Percentiles rank a stretch among this genome's conserved stretches.
phyloP scores from a whole-genome alignment of 2,113 vertebrate genomes.

The Leuciscus idus region DNA sequence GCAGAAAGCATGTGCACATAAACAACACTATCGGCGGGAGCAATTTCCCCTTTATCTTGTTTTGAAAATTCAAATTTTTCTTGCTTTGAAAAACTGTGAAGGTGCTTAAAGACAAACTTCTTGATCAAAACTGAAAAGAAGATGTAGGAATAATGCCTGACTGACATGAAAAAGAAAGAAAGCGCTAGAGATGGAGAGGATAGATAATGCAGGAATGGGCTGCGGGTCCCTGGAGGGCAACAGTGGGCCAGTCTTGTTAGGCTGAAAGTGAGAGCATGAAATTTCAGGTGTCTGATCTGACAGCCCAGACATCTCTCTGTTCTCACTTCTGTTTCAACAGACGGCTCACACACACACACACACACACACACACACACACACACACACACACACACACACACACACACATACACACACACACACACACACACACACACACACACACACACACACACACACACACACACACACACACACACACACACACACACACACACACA shows the following conservation, averaged over 20 bases:
- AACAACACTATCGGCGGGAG: not conserved
- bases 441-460: too few species aligned
- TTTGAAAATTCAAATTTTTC: not conserved
- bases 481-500: not conserved
- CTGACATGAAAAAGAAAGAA: slow-evolving; percentile 23
- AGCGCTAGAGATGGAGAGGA: slow-evolving; percentile 6
- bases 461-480: too few species aligned
- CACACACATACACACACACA: too few species aligned
- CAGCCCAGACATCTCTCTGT: slow-evolving; percentile 45
- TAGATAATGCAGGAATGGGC: slow-evolving; percentile 3
- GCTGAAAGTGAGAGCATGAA: slow-evolving; percentile 37
- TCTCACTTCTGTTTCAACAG: not conserved
- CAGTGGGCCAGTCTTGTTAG: slow-evolving; percentile 17
- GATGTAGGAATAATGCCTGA: slow-evolving; percentile 17
- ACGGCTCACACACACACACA: not conserved
- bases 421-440: too few species aligned
- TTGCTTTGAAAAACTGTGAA: not conserved
- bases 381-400: not conserved
- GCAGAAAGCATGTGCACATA: not conserved
- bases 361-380: not conserved
- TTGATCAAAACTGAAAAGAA: slow-evolving; percentile 14
- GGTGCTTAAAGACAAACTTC: not conserved
- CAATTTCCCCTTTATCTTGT: not conserved
- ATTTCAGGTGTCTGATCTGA: slow-evolving; percentile 51
- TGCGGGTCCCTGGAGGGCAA: slow-evolving; percentile 25